phyloP scores from a whole-genome alignment of 1,140 invertebrate species.

The Zophobas morio region DNA sequence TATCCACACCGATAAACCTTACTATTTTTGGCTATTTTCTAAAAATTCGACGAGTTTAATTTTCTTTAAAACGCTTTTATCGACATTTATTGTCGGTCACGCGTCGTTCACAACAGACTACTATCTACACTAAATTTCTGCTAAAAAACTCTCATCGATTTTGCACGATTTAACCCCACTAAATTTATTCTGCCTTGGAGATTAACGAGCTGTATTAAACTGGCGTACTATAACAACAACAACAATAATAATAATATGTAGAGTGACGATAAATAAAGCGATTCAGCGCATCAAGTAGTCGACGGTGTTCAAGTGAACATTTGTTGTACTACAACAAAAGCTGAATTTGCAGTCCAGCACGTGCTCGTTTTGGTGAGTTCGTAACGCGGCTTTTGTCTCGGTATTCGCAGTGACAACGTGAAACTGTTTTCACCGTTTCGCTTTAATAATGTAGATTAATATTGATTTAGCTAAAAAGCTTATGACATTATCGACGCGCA shows the following conservation, averaged over 20 bases:
- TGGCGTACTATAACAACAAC: too few species aligned
- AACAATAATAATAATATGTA: too few species aligned
- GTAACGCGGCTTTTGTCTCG: too few species aligned
- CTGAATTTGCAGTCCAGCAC: too few species aligned
- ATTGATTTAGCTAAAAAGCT: not conserved
- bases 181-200: not conserved
- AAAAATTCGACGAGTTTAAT: constrained; percentile 25
- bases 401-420: too few species aligned
- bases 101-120: constrained; percentile 19
- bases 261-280: too few species aligned
- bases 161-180: constrained; percentile 10
- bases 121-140: constrained; percentile 18
- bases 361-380: too few species aligned
- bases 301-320: too few species aligned
- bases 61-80: constrained; percentile 41
- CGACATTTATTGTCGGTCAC: constrained; percentile 23
- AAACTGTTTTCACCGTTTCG: too few species aligned
- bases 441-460: too few species aligned
- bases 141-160: constrained; percentile 24
- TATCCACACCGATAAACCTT: constrained; percentile 7
- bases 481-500: constrained; percentile 1
- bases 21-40: constrained; percentile 15
- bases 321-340: too few species aligned
- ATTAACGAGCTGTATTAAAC: not conserved
- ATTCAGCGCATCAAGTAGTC: too few species aligned